Percentiles rank a stretch among this genome's conserved stretches.
Conservation (phyloP, 2,113 vertebrate species). For the Piliocolobus tephrosceles region DNA sequence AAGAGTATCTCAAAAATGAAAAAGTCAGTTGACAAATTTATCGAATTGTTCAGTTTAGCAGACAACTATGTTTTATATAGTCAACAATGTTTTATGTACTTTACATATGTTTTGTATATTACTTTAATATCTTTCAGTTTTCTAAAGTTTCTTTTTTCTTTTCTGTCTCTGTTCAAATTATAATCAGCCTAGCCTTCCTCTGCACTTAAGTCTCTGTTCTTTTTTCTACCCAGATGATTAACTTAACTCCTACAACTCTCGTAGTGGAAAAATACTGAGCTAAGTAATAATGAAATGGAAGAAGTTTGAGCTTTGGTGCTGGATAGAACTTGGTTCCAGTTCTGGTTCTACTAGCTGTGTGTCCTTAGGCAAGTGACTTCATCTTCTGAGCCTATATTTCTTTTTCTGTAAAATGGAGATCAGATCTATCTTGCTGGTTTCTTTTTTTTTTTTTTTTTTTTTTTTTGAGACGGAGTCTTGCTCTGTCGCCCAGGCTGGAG, state of each 20-base stretch:
- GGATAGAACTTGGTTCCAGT: not conserved
- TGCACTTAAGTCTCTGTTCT: constrained; percentile 10
- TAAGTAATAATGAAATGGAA: constrained; percentile 41
- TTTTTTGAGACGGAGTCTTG: too few species aligned
- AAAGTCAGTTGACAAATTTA: not conserved
- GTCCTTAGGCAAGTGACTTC: constrained; percentile 9
- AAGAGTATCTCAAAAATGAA: not conserved
- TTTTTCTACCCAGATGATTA: not conserved
- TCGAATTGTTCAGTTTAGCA: constrained; percentile 22
- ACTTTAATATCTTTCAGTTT: constrained; percentile 37
- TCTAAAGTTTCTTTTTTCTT: constrained; percentile 12
- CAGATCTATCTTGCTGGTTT: not conserved
- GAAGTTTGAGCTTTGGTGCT: constrained; percentile 9
- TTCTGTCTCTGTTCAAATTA: not conserved
- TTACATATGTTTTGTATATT: constrained; percentile 4
- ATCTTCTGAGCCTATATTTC: constrained; percentile 11
- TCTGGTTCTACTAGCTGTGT: constrained; percentile 32
- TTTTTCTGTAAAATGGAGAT: constrained; percentile 39
- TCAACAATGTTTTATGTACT: not conserved
- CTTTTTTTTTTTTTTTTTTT: too few species aligned
- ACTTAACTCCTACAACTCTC: constrained; percentile 2
- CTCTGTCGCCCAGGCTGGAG: too few species aligned
- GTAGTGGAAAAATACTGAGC: constrained; percentile 19
- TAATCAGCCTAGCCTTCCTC: not conserved
- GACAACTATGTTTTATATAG: not conserved